Evolutionary conservation across 1,140 invertebrate species (phyloP), one percentile per base, ranked within the genome.

Genomic region (Cyclina sinensis): DNA sequence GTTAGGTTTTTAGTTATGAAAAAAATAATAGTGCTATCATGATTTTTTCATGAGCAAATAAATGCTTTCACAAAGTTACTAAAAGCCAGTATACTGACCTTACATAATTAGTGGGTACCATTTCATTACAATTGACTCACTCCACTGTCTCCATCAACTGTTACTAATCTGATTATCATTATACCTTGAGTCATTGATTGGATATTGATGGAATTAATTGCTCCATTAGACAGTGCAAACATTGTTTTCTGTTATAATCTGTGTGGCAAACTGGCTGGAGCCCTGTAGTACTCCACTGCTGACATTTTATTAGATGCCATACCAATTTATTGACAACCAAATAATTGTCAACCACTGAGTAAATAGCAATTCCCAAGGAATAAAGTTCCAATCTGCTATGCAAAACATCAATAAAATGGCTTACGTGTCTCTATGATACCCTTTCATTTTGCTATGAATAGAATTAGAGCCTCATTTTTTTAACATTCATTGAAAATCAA

Each of bases 371-470:
- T 70, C n/a, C 37, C 65, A 32, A 1, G 37, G 32, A 43, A 43
- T n/a, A 27, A 62, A 39, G 35, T 37, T 74, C 37, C 18, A 48
- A 74, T 74, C 39, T 24, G 24, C 18, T 48, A n/a, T 74, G 12
- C 16, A 74, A 74, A 74, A 74, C 70, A 74, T 74, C 70, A 74
- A 74, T 74, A 74, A 74, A 74, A n/a, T 27, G 24, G 39, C 70
- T 74, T 74, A 12, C 24, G 24, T 39, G 4, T 48, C 39, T 74
- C 21, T 48, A 74, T 74, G 48, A 74, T 74, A 74, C 70, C 70
- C 24, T 74, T 74, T 74, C 70, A 74, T 74, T 74, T 74, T 74
- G 39, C 37, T n/a, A 74, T 48, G 37, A 74, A 27, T 0, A 27
- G 24, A 46, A 74, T 74, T 74, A 74, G 70, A 24, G 39, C 39